phyloP scores from a whole-genome alignment of 2,888 invertebrate genomes.

The Tetrapedia diversipes region DNA sequence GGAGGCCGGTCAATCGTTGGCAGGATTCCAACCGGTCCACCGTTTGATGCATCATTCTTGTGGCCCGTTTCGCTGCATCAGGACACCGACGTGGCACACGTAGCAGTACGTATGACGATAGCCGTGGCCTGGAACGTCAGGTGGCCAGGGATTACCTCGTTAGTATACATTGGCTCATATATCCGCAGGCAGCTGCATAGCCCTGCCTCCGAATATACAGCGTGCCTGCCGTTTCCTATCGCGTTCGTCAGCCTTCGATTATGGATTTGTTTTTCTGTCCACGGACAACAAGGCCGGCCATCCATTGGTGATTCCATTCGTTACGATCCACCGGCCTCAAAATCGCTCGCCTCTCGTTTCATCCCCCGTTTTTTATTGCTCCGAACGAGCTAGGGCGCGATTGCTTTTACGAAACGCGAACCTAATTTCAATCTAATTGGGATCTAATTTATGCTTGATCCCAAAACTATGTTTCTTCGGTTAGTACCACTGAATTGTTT shows the following conservation, averaged over 20 bases:
- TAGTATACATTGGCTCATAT: conserved; percentile 61
- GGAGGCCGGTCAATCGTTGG: conserved; percentile 40
- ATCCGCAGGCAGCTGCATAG: conserved; percentile 26
- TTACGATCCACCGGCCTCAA: background rate
- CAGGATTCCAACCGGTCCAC: conserved; percentile 41
- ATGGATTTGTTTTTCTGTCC: background rate
- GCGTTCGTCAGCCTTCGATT: conserved; percentile 1
- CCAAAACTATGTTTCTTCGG: no score
- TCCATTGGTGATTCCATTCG: background rate
- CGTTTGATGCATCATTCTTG: conserved; percentile 54
- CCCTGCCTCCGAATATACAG: conserved; percentile 30
- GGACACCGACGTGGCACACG: conserved; percentile 31
- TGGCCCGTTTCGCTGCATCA: conserved; percentile 42
- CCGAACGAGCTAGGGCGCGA: no score
- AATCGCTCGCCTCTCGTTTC: background rate
- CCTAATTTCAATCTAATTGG: no score
- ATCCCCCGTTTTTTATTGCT: background rate
- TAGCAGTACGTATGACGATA: conserved; percentile 52
- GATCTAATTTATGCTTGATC: no score
- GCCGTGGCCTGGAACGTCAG: conserved; percentile 51
- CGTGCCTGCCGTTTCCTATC: conserved; percentile 11
- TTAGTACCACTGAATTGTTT: no score
- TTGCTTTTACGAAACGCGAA: no score
- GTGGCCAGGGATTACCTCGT: conserved; percentile 60
- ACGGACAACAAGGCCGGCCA: background rate